Evolutionary conservation across 2,888 invertebrate genomes (phyloP).

Genomic region (Elysia crispata): DNA sequence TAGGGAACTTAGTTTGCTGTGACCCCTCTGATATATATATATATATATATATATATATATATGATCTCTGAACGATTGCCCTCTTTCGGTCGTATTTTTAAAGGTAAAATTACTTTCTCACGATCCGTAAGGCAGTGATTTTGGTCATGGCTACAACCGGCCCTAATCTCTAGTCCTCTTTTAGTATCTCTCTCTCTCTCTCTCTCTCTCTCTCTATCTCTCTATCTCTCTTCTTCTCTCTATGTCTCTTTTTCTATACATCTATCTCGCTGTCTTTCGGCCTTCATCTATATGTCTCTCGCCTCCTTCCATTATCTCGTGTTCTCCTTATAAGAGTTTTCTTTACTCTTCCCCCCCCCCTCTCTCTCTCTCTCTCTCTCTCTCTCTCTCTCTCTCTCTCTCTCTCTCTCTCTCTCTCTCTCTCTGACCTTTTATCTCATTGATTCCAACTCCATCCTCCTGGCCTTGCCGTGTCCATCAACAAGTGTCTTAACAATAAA

Average conservation of each 20-base stretch:
- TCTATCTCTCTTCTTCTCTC: not conserved
- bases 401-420: conserved; percentile 14
- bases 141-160: no score
- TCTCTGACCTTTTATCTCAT: not conserved
- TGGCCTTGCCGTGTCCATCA: no score
- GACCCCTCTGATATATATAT: no score
- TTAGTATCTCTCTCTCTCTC: conserved; percentile 12
- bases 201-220: conserved; percentile 22
- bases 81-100: no score
- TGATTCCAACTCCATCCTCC: not conserved
- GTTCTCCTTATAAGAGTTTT: no score
- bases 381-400: conserved; percentile 13
- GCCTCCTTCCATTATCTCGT: not conserved
- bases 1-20: no score
- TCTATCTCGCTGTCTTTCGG: not conserved
- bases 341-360: not conserved
- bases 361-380: not conserved
- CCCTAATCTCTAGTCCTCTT: not conserved
- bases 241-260: not conserved
- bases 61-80: no score
- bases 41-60: no score
- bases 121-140: no score
- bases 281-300: not conserved
- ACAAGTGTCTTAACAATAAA: no score
- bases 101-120: no score